phyloP scores from a whole-genome alignment of 2,888 invertebrate genomes.

The Microchrysa polita region DNA sequence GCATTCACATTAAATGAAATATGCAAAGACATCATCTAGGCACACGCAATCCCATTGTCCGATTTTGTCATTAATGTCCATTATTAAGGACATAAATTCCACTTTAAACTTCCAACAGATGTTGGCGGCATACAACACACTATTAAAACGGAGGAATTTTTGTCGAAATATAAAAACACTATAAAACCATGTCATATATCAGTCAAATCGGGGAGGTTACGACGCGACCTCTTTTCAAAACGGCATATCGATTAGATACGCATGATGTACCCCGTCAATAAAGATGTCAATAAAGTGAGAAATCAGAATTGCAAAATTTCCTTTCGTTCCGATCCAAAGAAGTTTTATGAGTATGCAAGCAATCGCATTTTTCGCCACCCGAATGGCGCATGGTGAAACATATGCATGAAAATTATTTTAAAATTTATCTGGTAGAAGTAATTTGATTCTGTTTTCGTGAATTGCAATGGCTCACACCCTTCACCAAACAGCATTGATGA shows the following conservation, averaged over 20 bases:
- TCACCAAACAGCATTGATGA: background rate
- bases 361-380: conserved; percentile 5
- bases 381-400: background rate
- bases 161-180: conserved; percentile 35
- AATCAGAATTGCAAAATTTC: conserved; percentile 44
- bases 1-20: too few relatives aligned
- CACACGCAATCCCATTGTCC: background rate
- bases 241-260: conserved; percentile 35
- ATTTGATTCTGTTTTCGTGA: conserved; percentile 39
- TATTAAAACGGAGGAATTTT: conserved; percentile 31
- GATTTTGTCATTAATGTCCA: conserved; percentile 10
- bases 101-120: conserved; percentile 34
- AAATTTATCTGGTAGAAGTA: conserved; percentile 41
- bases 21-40: too few relatives aligned
- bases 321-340: conserved; percentile 31
- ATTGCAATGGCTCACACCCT: conserved; percentile 27
- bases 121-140: conserved; percentile 31
- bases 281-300: conserved; percentile 44
- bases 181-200: conserved; percentile 37
- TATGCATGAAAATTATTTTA: conserved; percentile 43
- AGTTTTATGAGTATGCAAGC: conserved; percentile 35
- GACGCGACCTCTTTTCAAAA: conserved; percentile 18
- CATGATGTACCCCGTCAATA: conserved; percentile 40
- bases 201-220: conserved; percentile 8
- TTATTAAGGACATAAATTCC: conserved; percentile 31